These are phyloP conservation scores for Hydrotaea cyrtoneurina DNA, from an alignment of 2,888 invertebrate species.

Conservation along the genomic window DNA sequence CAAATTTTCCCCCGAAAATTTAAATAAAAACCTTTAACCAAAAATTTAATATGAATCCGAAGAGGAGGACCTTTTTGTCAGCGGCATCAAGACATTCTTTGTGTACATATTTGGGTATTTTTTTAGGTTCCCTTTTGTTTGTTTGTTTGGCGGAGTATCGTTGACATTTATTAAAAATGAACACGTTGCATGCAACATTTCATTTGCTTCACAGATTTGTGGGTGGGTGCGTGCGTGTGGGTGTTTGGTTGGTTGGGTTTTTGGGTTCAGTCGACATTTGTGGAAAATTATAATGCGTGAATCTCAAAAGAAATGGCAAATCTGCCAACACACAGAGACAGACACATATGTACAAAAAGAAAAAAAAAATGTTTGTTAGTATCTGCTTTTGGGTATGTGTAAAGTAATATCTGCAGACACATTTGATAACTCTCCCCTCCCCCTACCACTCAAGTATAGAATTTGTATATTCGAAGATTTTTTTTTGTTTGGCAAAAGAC, in stretches of 20 bases:
- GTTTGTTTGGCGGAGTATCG: not conserved
- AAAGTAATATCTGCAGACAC: not conserved
- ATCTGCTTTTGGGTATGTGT: no score
- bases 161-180: slow-evolving; percentile 35
- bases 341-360: no score
- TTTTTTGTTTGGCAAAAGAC: not conserved
- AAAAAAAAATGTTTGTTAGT: no score
- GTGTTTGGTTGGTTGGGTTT: not conserved
- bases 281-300: not conserved
- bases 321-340: no score
- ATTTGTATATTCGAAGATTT: not conserved
- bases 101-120: not conserved
- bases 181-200: slow-evolving; percentile 31
- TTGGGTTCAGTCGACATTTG: not conserved
- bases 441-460: not conserved
- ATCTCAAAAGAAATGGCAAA: slow-evolving; percentile 1
- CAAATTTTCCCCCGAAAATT: not conserved
- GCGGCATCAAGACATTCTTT: not conserved
- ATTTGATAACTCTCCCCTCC: not conserved
- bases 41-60: not conserved
- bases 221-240: not conserved
- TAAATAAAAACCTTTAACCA: not conserved
- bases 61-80: not conserved
- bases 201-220: slow-evolving; percentile 5
- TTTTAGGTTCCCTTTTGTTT: no score